phyloP scores from a whole-genome alignment of 2,797 vertebrate species.

The Bovichtus variegatus region DNA sequence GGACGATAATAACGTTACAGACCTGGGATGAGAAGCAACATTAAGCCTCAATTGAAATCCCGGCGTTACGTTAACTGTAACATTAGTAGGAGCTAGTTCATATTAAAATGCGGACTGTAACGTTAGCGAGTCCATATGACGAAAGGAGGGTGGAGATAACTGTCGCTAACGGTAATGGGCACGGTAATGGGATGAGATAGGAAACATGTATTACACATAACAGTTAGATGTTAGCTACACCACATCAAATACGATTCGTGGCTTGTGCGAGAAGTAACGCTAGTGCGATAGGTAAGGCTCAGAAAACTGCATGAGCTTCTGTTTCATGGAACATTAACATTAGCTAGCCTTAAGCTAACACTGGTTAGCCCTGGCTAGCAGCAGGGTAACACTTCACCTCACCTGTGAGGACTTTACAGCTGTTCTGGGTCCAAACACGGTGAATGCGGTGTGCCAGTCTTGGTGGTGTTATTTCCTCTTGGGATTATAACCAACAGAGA shows the following conservation, averaged over 20 bases:
- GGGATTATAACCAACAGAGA: background rate
- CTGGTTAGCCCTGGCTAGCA: conserved; percentile 42
- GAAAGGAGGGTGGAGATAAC: conserved; percentile 33
- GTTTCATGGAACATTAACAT: background rate
- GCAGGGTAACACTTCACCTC: conserved; percentile 57
- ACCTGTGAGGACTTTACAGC: conserved; percentile 48
- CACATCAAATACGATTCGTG: background rate
- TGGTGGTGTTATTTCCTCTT: background rate
- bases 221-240: background rate
- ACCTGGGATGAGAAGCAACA: background rate
- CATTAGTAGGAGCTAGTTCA: too few relatives aligned
- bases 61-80: background rate
- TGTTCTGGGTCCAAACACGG: conserved; percentile 19
- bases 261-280: background rate
- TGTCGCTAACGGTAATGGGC: background rate
- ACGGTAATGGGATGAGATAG: background rate
- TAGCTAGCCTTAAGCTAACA: conserved; percentile 19
- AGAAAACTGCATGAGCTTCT: background rate
- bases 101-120: background rate
- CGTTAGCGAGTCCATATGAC: background rate
- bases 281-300: background rate
- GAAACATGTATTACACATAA: background rate
- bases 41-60: too few relatives aligned
- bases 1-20: background rate
- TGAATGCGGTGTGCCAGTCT: conserved; percentile 1